Evolutionary conservation across 1,140 invertebrate species (phyloP).

Genomic region (Trachymyrmex septentrionalis): DNA sequence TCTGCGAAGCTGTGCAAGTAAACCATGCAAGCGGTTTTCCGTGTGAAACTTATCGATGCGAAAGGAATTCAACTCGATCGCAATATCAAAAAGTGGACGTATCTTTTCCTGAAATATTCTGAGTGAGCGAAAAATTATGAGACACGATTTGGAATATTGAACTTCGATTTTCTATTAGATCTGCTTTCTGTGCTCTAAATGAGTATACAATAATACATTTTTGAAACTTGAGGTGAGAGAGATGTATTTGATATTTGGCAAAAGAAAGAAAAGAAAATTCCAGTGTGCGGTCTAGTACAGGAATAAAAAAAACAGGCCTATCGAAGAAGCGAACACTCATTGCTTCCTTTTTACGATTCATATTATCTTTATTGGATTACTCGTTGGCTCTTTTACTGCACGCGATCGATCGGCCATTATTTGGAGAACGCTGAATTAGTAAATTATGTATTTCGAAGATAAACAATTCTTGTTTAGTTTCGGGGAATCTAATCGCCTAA

Average conservation of each 20-base stretch:
- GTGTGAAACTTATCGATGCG: background rate
- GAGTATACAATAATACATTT: no score
- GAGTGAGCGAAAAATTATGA: background rate
- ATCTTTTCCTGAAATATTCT: background rate
- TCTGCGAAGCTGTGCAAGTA: background rate
- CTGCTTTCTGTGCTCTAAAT: no score
- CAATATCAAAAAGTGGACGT: background rate
- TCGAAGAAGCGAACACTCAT: conserved; percentile 10
- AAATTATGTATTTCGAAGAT: background rate
- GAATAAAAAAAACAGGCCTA: no score
- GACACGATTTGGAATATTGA: background rate
- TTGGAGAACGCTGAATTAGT: background rate
- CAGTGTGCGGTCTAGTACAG: no score
- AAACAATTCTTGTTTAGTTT: background rate
- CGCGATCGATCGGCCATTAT: background rate
- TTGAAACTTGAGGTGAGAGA: no score
- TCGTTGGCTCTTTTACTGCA: background rate
- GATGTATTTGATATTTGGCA: no score
- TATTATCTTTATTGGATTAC: background rate
- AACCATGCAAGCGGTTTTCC: conserved; percentile 9
- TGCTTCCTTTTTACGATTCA: background rate
- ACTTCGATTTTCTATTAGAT: background rate
- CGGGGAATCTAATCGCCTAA: background rate
- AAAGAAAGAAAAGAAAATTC: no score
- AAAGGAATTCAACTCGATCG: background rate